phyloP scores from a whole-genome alignment of 2,113 vertebrate genomes.

The Erinaceus europaeus region DNA sequence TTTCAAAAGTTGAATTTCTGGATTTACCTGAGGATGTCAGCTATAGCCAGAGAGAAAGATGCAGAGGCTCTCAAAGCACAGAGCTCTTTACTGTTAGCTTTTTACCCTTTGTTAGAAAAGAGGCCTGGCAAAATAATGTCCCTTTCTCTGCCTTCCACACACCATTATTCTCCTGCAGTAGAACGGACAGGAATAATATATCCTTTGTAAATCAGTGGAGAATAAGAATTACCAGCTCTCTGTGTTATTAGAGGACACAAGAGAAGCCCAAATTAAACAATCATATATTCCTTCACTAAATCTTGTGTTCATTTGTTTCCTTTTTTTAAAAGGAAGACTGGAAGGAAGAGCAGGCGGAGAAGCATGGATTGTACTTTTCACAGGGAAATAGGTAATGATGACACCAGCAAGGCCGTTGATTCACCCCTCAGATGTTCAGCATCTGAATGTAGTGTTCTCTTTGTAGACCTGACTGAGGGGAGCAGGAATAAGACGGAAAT shows the following conservation, averaged over 20 bases:
- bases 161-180: constrained; percentile 49
- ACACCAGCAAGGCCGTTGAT: not conserved
- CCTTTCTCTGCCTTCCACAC: constrained; percentile 47
- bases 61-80: constrained; percentile 14
- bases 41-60: constrained; percentile 2
- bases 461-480: not conserved
- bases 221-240: constrained; percentile 38
- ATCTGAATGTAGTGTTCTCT: not conserved
- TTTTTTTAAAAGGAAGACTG: constrained; percentile 39
- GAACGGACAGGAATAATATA: constrained; percentile 42
- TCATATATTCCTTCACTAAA: not conserved
- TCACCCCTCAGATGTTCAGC: not conserved
- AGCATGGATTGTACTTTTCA: not conserved
- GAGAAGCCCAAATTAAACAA: constrained; percentile 40
- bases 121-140: constrained; percentile 53
- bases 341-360: not conserved
- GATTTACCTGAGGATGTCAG: constrained; percentile 36
- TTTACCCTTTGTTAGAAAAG: constrained; percentile 30
- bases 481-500: not conserved
- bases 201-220: constrained; percentile 58
- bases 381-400: constrained; percentile 10
- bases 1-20: constrained; percentile 15
- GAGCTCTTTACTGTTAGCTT: not conserved
- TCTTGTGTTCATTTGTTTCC: constrained; percentile 4
- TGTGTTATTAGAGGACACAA: constrained; percentile 47